Evolutionary conservation across 2,888 invertebrate genomes (phyloP).

Genomic region (Leptarthrus brevirostris): DNA sequence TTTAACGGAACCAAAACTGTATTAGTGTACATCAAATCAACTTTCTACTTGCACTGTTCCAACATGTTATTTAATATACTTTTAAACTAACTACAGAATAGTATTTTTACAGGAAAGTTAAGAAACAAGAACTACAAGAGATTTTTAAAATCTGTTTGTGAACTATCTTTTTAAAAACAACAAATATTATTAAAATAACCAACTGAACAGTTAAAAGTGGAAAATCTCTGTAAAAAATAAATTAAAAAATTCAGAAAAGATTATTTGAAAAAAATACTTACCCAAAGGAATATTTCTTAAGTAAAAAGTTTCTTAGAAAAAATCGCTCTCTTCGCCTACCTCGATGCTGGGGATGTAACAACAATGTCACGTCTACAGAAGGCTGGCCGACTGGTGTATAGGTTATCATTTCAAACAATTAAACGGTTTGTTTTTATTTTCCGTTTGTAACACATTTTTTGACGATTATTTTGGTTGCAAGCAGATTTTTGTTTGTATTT

Average conservation of each 20-base stretch:
- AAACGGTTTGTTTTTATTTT: neutral
- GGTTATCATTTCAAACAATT: constrained; percentile 40
- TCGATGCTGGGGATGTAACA: constrained; percentile 65
- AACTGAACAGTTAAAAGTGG: too few species aligned
- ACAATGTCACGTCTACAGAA: constrained; percentile 68
- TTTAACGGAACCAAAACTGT: too few species aligned
- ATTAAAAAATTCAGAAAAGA: neutral
- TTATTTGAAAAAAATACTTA: constrained; percentile 25
- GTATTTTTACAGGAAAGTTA: too few species aligned
- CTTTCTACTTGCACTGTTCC: too few species aligned
- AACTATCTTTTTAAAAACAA: too few species aligned
- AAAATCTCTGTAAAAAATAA: constrained; percentile 16
- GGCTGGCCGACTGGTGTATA: constrained; percentile 65
- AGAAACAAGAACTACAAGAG: too few species aligned
- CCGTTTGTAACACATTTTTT: constrained; percentile 3
- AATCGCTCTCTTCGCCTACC: constrained; percentile 60
- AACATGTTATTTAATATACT: too few species aligned
- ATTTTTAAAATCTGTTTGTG: too few species aligned
- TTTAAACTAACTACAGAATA: too few species aligned
- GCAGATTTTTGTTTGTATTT: constrained; percentile 48
- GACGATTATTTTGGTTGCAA: constrained; percentile 26
- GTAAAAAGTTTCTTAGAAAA: constrained; percentile 31
- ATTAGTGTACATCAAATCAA: too few species aligned
- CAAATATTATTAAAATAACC: too few species aligned
- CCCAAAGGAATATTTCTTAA: constrained; percentile 28